Base-by-base conservation (phyloP, 2,888 invertebrate species). In the Phalera bucephala region DNA sequence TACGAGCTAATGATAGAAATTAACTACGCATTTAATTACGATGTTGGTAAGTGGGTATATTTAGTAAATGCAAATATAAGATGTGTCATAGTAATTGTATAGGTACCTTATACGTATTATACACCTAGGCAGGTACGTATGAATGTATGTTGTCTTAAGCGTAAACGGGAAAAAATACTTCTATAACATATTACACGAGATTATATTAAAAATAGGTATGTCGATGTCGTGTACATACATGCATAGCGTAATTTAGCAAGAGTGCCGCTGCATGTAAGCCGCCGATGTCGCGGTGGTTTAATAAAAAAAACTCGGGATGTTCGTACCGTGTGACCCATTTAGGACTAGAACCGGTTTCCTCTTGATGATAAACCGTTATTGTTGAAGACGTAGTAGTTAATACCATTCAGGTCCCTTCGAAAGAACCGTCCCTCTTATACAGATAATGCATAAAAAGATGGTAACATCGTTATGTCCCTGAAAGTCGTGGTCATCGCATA, bases 311-410 rank as follows among this genome's bases (percentile, higher is more conserved):
- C 72, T 72, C 72, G 67, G 74, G 81, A 78, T 77, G 75, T 72
- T 77, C 77, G 72, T 82, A 87, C 87, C 88, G 89, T 89, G 89
- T 87, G 88, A 89, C 88, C 89, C 88, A 88, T 89, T 88, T 87
- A 85, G 77, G 60, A 66, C 72, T 74, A 72, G 73, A 87, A 89
- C 89, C 89, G 89, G 89, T 89, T 88, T 84, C 72, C 74, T 83
- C 85, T 81, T 81, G 75, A 82, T 82, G 85, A 82, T 77, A 71
- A 73, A 66, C 69, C 72, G 75, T 72, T 68, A 82, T 89, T 87
- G 87, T 89, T 81, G 75, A 69, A 78, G 64, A 72, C 69, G 80
- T 72, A 82, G 81, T 79, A 85, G 82, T 83, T 82, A 82, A 85
- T 82, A 70, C 82, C 74, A 82, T 86, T 83, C 72, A 82, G 74